Conservation (phyloP, 2,797 vertebrate genomes). For the Hippopotamyrus pictus region DNA sequence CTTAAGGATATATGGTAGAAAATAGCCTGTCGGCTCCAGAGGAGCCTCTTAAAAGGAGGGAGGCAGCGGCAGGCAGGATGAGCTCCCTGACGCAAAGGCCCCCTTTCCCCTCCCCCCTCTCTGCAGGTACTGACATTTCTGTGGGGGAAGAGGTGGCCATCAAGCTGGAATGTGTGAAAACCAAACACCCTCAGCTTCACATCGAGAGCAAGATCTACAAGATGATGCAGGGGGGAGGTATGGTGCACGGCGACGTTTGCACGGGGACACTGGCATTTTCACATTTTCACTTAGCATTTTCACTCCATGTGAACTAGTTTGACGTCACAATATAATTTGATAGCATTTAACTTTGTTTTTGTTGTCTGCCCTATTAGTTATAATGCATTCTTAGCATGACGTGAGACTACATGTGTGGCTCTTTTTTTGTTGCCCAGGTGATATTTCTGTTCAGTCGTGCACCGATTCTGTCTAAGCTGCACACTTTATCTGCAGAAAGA, state of each 20-base stretch:
- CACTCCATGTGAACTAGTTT: background rate
- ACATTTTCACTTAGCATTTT: background rate
- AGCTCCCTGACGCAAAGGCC: background rate
- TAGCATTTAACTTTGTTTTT: background rate
- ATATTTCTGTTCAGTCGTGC: background rate
- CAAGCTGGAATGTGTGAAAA: constrained; percentile 95
- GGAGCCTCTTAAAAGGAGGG: background rate
- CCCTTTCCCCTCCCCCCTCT: background rate
- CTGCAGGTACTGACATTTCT: constrained; percentile 84
- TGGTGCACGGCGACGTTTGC: constrained; percentile 1
- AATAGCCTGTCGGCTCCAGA: background rate
- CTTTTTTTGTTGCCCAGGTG: background rate
- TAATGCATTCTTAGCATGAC: background rate
- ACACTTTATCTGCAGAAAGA: background rate
- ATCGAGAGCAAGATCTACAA: constrained; percentile 98
- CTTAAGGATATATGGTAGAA: background rate
- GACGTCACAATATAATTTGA: background rate
- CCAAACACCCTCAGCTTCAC: constrained; percentile 89
- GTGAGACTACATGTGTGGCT: background rate
- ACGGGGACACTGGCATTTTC: background rate
- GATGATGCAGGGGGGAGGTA: constrained; percentile 98
- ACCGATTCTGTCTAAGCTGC: background rate
- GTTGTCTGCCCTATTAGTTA: background rate
- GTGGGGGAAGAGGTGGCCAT: constrained; percentile 91
- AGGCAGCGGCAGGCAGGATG: background rate